Conservation (phyloP, 2,797 vertebrate genomes). For the Columba guinea region DNA sequence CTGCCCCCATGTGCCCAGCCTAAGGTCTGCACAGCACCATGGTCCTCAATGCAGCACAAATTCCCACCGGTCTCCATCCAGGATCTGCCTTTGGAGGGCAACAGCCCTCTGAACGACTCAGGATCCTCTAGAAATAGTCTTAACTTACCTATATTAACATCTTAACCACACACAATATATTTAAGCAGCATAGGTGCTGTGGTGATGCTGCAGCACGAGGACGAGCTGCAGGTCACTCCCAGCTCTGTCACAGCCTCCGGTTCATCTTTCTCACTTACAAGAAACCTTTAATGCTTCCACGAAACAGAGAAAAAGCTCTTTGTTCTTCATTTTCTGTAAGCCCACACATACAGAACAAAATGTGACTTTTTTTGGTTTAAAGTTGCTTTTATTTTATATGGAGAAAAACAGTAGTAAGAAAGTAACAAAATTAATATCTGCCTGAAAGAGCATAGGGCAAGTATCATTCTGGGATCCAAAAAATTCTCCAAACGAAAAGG, state of each 20-base stretch:
- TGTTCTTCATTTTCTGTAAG: neutral
- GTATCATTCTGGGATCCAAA: neutral
- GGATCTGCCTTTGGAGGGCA: neutral
- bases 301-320: neutral
- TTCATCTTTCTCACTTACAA: neutral
- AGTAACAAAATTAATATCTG: constrained; percentile 42
- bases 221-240: neutral
- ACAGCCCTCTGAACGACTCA: neutral
- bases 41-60: neutral
- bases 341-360: neutral
- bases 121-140: neutral
- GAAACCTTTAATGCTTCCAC: neutral
- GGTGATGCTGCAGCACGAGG: neutral
- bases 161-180: neutral
- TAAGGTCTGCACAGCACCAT: neutral
- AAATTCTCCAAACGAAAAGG: neutral
- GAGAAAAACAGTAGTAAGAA: constrained; percentile 32
- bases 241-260: neutral
- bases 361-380: neutral
- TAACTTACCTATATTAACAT: neutral
- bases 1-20: neutral
- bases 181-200: accelerated
- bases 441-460: neutral
- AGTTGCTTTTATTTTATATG: constrained; percentile 36
- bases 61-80: neutral